A percentile compares a stretch with the other conserved stretches of the same genome.
These are phyloP conservation scores for Brachyopa scutellaris DNA, from an alignment of 2,888 invertebrate species.

Conservation along the genomic window DNA sequence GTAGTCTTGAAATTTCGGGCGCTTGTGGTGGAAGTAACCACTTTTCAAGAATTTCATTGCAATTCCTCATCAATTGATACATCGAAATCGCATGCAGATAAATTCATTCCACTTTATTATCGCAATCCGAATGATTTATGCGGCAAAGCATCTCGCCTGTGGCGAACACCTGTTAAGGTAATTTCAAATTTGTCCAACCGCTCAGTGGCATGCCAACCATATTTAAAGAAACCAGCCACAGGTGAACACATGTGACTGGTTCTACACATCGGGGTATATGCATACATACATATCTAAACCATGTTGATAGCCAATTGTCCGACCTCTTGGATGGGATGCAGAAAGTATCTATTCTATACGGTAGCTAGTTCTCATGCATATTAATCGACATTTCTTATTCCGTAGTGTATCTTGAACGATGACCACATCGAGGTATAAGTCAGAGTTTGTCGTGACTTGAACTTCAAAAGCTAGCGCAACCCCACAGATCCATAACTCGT, in stretches of 20 bases:
- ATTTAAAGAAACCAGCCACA: conserved; percentile 39
- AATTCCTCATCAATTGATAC: conserved; percentile 51
- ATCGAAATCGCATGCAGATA: conserved; percentile 61
- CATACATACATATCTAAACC: conserved; percentile 9
- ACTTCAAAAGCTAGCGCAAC: conserved; percentile 68
- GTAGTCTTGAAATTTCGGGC: background rate
- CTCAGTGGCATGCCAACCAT: conserved; percentile 36
- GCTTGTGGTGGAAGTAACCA: background rate
- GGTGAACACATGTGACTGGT: conserved; percentile 23
- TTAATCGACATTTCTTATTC: conserved; percentile 48
- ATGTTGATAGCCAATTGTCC: conserved; percentile 48
- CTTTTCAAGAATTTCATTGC: conserved; percentile 34
- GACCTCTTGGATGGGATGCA: background rate
- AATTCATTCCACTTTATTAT: conserved; percentile 67
- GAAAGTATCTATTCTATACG: conserved; percentile 17
- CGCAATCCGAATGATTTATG: conserved; percentile 67
- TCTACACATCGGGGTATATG: conserved; percentile 32
- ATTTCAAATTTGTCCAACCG: conserved; percentile 64
- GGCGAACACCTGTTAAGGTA: conserved; percentile 67
- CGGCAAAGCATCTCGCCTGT: conserved; percentile 39
- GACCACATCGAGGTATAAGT: conserved; percentile 42
- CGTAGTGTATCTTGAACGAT: conserved; percentile 15
- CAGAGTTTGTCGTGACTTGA: conserved; percentile 63
- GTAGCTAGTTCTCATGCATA: conserved; percentile 57
- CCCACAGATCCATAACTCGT: conserved; percentile 55